Evolutionary conservation across 2,797 vertebrate species (phyloP).

Genomic region (Echiichthys vipera): DNA sequence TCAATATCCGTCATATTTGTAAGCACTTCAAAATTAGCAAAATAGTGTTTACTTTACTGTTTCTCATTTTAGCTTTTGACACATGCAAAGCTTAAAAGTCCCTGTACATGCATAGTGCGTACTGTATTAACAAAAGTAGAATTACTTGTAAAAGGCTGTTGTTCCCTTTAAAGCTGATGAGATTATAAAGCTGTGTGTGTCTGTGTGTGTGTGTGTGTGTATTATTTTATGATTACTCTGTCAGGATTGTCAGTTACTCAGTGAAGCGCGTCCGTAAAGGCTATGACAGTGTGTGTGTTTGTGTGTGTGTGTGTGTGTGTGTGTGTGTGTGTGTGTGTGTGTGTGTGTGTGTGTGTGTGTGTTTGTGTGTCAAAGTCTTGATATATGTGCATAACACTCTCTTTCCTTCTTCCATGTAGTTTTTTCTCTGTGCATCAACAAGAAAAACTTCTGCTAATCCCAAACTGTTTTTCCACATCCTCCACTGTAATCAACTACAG

Average conservation of each 20-base stretch:
- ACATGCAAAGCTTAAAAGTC: slow-evolving; percentile 52
- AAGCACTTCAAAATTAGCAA: slow-evolving; percentile 66
- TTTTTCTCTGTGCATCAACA: slow-evolving; percentile 16
- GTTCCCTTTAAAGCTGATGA: slow-evolving; percentile 10
- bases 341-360: slow-evolving; percentile 30
- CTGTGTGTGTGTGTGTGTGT: slow-evolving; percentile 35
- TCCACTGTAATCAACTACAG: slow-evolving; percentile 15
- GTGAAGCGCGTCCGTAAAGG: too few species aligned
- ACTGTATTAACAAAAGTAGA: slow-evolving; percentile 67
- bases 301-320: slow-evolving; percentile 48
- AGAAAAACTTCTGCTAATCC: slow-evolving; percentile 42
- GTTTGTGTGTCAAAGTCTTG: slow-evolving; percentile 9
- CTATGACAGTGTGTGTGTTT: slow-evolving; percentile 34
- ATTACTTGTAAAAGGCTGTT: slow-evolving; percentile 22
- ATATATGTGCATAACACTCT: slow-evolving; percentile 6
- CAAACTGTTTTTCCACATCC: slow-evolving; percentile 2
- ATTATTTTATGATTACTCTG: too few species aligned
- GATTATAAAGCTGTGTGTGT: slow-evolving; percentile 57
- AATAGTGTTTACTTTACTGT: slow-evolving; percentile 45
- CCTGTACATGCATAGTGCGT: slow-evolving; percentile 70
- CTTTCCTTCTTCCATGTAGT: background rate
- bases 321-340: slow-evolving; percentile 21
- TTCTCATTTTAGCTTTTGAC: slow-evolving; percentile 54
- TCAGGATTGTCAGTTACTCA: too few species aligned
- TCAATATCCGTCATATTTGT: slow-evolving; percentile 49